Conservation (phyloP, 2,888 invertebrate species). For the Galerucella pusilla region DNA sequence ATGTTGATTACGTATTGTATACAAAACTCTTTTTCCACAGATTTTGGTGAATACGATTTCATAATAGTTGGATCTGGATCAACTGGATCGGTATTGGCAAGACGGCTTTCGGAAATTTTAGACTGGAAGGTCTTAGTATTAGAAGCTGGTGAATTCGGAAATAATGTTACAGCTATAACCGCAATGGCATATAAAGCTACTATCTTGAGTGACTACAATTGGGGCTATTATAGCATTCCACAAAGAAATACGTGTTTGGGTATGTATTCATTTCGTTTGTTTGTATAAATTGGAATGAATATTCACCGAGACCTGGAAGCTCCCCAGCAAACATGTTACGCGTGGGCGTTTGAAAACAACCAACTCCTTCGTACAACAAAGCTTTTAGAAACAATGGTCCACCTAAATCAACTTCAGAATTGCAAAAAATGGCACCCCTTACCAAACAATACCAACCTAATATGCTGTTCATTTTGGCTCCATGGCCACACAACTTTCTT, state of each 20-base stretch:
- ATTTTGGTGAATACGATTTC: slow-evolving; percentile 61
- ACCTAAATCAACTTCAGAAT: no score
- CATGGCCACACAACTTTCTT: no score
- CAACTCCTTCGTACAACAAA: no score
- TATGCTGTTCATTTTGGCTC: no score
- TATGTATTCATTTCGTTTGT: slow-evolving; percentile 14
- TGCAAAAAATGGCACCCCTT: no score
- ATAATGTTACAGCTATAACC: slow-evolving; percentile 61
- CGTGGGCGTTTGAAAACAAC: no score
- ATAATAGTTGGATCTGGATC: slow-evolving; percentile 67
- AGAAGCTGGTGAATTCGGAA: slow-evolving; percentile 56
- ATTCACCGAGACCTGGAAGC: no score
- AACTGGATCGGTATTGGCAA: slow-evolving; percentile 67
- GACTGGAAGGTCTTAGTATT: slow-evolving; percentile 58
- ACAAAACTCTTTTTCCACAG: slow-evolving; percentile 22
- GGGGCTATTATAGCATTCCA: slow-evolving; percentile 58
- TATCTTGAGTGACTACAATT: slow-evolving; percentile 62
- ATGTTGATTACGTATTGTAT: no score
- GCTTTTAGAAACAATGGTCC: no score
- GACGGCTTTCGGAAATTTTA: slow-evolving; percentile 65
- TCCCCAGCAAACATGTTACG: no score
- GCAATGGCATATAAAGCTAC: slow-evolving; percentile 59
- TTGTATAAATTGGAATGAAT: not conserved
- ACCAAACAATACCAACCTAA: no score
- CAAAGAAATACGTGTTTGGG: slow-evolving; percentile 43